phyloP scores from a whole-genome alignment of 2,888 invertebrate species.

The Trachelus iudaicus region DNA sequence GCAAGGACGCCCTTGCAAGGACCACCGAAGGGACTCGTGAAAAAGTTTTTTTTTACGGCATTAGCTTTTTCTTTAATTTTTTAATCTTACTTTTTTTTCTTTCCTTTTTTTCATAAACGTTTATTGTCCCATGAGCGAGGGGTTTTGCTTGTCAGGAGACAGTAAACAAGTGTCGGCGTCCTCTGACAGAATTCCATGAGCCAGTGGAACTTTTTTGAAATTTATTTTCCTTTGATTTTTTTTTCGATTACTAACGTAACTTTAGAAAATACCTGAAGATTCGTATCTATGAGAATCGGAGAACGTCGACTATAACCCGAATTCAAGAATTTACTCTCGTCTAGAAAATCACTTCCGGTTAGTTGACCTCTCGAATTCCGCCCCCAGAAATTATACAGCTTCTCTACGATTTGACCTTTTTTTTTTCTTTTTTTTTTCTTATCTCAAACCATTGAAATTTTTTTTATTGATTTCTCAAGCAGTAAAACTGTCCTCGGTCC shows the following conservation, averaged over 20 bases:
- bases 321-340: no score
- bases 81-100: not conserved
- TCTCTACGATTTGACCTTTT: not conserved
- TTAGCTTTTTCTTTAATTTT: not conserved
- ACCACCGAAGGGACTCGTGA: not conserved
- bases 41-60: not conserved
- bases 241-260: no score
- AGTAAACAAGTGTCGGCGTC: not conserved
- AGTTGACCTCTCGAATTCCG: not conserved
- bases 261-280: no score
- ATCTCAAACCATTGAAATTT: not conserved
- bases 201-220: not conserved
- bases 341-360: no score
- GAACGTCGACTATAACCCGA: no score
- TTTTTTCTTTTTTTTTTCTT: no score
- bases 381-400: not conserved
- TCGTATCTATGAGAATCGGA: no score
- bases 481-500: not conserved
- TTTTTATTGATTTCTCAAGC: not conserved
- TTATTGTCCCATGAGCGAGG: not conserved
- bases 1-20: not conserved
- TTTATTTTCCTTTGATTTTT: no score
- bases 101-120: not conserved
- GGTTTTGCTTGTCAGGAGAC: not conserved
- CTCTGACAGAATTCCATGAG: not conserved